Base-by-base conservation (phyloP, 2,797 vertebrate species). In the Sebastes matsubarae region DNA sequence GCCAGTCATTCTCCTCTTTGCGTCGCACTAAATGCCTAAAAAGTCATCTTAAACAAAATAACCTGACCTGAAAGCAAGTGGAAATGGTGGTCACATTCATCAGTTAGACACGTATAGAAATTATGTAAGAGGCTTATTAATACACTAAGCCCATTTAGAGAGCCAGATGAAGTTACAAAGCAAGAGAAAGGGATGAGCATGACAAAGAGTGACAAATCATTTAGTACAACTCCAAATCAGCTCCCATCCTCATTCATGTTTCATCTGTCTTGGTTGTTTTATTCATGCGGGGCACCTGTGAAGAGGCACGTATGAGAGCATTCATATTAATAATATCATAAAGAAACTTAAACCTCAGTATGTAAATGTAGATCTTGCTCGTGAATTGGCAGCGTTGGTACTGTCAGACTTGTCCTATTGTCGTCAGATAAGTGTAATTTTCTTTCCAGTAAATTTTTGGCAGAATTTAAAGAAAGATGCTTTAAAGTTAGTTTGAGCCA, bases 351-450 rank as follows among this genome's bases (percentile, higher is more conserved):
- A 34, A 60, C 32, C 67, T 81, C 50, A 11, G 12, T 77, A 55
- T 73, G 46, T 30, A 69, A 83, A 79, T 77, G 10, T 60, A 32
- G 42, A 57, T 57, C 24, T 78, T 27, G 24, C 58, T 77, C 54
- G 6, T 69, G 72, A 22, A 88, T 85, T 82, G 74, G 14, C 61
- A 79, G 64, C 63, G 72, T 36, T 18, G 5, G 27, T 18, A 1
- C 64, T 67, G 75, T 34, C 71, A 60, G 63, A 63, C 34, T 55
- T 82, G 69, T 66, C 75, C 71, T 50, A 24, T 18, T 46, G 55
- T 59, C 22, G 70, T 82, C 78, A 84, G 63, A 83, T 86, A 60
- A 83, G 57, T 87, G 78, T 85, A 80, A 75, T 46, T 72, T 60
- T 60, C n/a, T 58, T 29, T 69, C 24, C 59, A 36, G 50, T 13